Evolutionary conservation across 2,797 vertebrate species (phyloP).

Genomic region (Rhadinocentrus ornatus): DNA sequence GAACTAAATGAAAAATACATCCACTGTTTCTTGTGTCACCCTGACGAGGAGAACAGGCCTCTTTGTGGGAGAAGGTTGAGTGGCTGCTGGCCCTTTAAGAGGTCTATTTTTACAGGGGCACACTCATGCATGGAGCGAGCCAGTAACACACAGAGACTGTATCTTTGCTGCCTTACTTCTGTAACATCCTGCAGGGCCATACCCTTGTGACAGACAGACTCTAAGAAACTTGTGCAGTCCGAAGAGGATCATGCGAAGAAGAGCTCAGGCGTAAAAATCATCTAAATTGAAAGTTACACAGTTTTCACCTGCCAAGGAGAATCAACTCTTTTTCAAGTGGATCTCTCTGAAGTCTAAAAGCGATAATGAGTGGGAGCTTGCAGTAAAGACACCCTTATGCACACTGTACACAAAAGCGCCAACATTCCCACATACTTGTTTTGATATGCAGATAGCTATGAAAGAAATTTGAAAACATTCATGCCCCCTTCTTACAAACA

Average conservation of each 20-base stretch:
- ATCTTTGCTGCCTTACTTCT: conserved; percentile 66
- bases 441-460: conserved; percentile 76
- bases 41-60: conserved; percentile 67
- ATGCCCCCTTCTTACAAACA: conserved; percentile 69
- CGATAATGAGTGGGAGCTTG: conserved; percentile 75
- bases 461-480: conserved; percentile 75
- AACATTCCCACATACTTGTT: conserved; percentile 77
- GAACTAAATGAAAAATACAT: conserved; percentile 48
- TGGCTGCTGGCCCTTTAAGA: conserved; percentile 83
- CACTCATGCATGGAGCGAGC: conserved; percentile 81
- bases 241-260: conserved; percentile 16
- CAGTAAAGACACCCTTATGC: conserved; percentile 67
- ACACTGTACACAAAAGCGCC: conserved; percentile 64
- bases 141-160: conserved; percentile 69
- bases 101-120: conserved; percentile 84
- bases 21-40: conserved; percentile 62
- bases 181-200: conserved; percentile 62
- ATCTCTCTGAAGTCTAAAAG: conserved; percentile 70
- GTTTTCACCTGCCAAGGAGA: conserved; percentile 37
- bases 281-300: conserved; percentile 44
- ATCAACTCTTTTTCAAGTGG: conserved; percentile 46
- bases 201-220: conserved; percentile 36
- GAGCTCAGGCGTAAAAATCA: conserved; percentile 26
- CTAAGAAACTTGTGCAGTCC: conserved; percentile 21
- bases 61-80: conserved; percentile 73